Evolutionary conservation across 2,888 invertebrate species (phyloP).

Genomic region (Eupelmus urozonus): DNA sequence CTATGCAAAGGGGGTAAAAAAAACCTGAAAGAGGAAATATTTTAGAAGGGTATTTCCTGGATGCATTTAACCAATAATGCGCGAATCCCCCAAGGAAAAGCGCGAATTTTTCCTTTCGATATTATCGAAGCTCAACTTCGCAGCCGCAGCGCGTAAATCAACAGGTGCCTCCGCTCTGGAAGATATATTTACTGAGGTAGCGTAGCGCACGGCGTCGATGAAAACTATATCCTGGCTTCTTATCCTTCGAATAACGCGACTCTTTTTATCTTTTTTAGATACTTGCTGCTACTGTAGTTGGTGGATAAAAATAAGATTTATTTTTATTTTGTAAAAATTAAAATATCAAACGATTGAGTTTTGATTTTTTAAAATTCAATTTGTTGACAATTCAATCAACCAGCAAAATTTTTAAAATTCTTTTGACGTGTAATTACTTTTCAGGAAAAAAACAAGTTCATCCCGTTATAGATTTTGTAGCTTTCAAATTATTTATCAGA

Average conservation of each 20-base stretch:
- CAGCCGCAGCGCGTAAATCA: constrained; percentile 36
- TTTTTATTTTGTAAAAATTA: too few relatives aligned
- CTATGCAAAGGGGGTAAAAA: background rate
- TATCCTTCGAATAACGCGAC: background rate
- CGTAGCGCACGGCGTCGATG: constrained; percentile 8
- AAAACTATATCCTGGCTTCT: background rate
- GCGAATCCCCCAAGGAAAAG: constrained; percentile 1
- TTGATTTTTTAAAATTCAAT: too few relatives aligned
- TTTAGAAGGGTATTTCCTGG: background rate
- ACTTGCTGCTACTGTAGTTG: too few relatives aligned
- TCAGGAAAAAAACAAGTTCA: too few relatives aligned
- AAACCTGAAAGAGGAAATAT: background rate
- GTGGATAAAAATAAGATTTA: too few relatives aligned
- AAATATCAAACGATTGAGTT: too few relatives aligned
- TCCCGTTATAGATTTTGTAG: too few relatives aligned
- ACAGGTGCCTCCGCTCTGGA: constrained; percentile 33
- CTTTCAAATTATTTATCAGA: too few relatives aligned
- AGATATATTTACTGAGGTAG: background rate
- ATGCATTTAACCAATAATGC: background rate
- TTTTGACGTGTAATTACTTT: too few relatives aligned
- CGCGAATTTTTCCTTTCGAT: constrained; percentile 32
- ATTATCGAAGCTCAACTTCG: constrained; percentile 23
- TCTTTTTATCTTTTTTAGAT: background rate
- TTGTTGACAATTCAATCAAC: too few relatives aligned
- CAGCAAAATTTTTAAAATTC: too few relatives aligned